Base-by-base conservation (phyloP, 2,797 vertebrate genomes). In the Borostomias antarcticus region DNA sequence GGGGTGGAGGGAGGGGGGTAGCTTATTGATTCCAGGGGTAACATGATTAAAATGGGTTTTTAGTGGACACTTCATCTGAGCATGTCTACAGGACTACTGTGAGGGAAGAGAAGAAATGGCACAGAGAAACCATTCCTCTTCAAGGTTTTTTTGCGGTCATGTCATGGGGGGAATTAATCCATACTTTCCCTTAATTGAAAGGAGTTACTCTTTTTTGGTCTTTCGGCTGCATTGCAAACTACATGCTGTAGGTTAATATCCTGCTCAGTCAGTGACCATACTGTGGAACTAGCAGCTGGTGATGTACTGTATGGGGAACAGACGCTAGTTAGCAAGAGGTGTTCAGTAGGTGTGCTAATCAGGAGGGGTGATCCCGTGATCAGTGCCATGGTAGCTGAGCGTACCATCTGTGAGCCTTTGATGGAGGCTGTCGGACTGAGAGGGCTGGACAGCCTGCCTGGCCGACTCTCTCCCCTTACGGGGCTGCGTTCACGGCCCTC, bases 401-500 rank as follows among this genome's bases (percentile, higher is more conserved):
- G 68, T 69, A 72, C 91, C 92, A 93, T 93, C 92, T 93, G 91
- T 88, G 86, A 66, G 47, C 33, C 75, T 68, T 72, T 17, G 77
- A 82, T 54, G 74, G 72, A 35, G 69, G 70, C 70, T 76, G 75
- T 66, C 73, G 82, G 83, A 70, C 78, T 71, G 73, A 75, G 71
- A 69, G 68, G 82, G 73, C 72, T 75, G 76, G 75, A 78, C 71
- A 51, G 77, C 77, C 71, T 85, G 76, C 53, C 23, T 47, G 26
- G 32, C 53, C 8, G 58, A 54, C 64, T 60, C 65, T 70, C 68
- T 61, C 50, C n/a, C 70, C 81, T 53, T n/a, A 40, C 43, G 5
- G 60, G 60, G 26, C 21, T 29, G 17, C 60, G 69, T 66, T 52
- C 57, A 66, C 63, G 63, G 35, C 64, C 37, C 64, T 58, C 51